Percentiles rank a stretch among this genome's conserved stretches.
These are phyloP conservation scores for Drosophila bunnanda DNA, from an alignment of 2,888 invertebrate genomes.

Conservation along the genomic window DNA sequence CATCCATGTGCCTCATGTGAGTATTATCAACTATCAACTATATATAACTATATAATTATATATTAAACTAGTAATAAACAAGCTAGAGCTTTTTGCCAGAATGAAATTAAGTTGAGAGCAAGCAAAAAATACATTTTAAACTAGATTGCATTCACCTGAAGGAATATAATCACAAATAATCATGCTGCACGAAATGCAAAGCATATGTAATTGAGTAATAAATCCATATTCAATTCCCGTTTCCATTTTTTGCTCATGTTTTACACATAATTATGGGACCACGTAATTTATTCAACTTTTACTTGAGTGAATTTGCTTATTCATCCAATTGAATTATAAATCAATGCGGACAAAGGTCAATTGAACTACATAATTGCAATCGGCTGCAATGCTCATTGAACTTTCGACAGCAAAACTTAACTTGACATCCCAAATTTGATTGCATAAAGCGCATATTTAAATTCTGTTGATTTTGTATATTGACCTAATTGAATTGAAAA, in stretches of 20 bases:
- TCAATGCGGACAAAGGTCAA: background rate
- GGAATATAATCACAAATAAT: background rate
- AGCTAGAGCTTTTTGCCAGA: too few relatives aligned
- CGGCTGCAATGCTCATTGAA: background rate
- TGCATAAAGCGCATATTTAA: background rate
- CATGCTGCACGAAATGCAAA: background rate
- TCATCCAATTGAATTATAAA: constrained; percentile 4
- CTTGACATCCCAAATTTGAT: background rate
- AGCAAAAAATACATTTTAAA: background rate
- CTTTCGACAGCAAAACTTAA: background rate
- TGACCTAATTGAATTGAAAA: background rate
- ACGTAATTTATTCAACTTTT: constrained; percentile 9
- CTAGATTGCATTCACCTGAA: background rate
- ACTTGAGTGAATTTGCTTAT: background rate
- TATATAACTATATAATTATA: background rate
- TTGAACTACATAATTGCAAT: constrained; percentile 1
- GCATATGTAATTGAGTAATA: constrained; percentile 1
- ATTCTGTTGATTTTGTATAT: too few relatives aligned
- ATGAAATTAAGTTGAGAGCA: background rate
- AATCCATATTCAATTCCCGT: too few relatives aligned
- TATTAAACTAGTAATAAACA: background rate
- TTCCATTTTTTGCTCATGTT: background rate
- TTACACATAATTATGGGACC: background rate
- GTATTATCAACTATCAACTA: constrained; percentile 67
- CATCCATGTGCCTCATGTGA: constrained; percentile 86